Percentiles rank a stretch among this genome's conserved stretches.
Evolutionary conservation across 1,140 invertebrate species (phyloP).

Genomic region (Drosophila tsacasi): DNA sequence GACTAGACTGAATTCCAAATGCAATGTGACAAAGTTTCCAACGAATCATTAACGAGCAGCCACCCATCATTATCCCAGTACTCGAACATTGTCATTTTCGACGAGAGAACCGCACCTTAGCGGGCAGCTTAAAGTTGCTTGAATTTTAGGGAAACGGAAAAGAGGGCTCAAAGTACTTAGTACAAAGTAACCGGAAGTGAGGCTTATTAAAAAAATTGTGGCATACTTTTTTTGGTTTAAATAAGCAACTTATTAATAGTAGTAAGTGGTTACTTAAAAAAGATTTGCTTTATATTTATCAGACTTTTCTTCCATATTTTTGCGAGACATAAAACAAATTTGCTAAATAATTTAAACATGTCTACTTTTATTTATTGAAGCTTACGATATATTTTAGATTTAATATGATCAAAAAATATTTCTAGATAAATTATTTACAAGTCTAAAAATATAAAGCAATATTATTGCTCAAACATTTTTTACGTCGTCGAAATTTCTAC

Average conservation of each 20-base stretch:
- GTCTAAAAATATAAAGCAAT: neutral
- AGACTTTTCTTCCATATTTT: neutral
- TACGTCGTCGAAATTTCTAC: neutral
- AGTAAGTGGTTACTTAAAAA: too few relatives aligned
- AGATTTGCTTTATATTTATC: too few relatives aligned
- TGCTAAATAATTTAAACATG: neutral
- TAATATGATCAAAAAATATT: neutral
- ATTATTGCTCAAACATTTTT: neutral
- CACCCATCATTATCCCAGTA: slow-evolving; percentile 1
- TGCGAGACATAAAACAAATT: neutral
- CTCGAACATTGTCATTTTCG: neutral
- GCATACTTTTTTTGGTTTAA: neutral
- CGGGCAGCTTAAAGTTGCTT: slow-evolving; percentile 3
- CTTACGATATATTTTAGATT: neutral
- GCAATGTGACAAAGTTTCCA: slow-evolving; percentile 28
- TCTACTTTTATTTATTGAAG: neutral
- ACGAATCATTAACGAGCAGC: neutral
- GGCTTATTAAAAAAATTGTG: neutral
- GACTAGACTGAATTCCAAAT: slow-evolving; percentile 45
- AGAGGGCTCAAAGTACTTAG: neutral
- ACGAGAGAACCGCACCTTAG: slow-evolving; percentile 2
- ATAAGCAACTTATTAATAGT: too few relatives aligned
- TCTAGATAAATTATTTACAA: neutral
- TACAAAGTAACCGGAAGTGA: neutral
- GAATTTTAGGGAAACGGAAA: neutral